Evolutionary conservation across 2,113 vertebrate genomes (phyloP).

Genomic region (Caranx melampygus): DNA sequence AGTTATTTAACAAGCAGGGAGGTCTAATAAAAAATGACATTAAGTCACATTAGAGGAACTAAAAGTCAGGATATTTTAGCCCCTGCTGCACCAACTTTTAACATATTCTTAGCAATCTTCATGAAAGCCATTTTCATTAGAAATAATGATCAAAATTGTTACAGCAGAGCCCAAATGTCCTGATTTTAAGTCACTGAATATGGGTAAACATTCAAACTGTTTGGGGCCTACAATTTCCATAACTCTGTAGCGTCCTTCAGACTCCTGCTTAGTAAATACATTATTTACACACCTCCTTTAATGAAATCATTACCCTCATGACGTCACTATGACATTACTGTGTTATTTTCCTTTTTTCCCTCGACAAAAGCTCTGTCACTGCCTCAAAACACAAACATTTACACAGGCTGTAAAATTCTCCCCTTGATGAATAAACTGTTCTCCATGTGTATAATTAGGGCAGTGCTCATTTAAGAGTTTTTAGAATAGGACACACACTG

Average conservation of each 20-base stretch:
- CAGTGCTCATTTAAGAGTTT: constrained; percentile 21
- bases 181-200: not conserved
- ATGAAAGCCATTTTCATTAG: not conserved
- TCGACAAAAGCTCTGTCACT: not conserved
- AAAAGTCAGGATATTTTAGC: not conserved
- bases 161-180: not conserved
- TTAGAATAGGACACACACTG: constrained; percentile 15
- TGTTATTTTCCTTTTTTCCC: not conserved
- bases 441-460: not conserved
- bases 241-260: not conserved
- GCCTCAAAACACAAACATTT: not conserved
- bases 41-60: too few species aligned
- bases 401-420: not conserved
- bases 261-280: not conserved
- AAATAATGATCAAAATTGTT: not conserved
- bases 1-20: not conserved
- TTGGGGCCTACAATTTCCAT: constrained; percentile 2
- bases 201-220: constrained; percentile 1
- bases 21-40: not conserved
- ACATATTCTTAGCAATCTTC: not conserved
- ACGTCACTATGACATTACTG: not conserved
- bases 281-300: not conserved
- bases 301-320: not conserved
- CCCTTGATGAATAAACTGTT: not conserved
- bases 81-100: too few species aligned